Evolutionary conservation across 2,888 invertebrate species (phyloP).

Genomic region (Lamellibrachia satsuma): DNA sequence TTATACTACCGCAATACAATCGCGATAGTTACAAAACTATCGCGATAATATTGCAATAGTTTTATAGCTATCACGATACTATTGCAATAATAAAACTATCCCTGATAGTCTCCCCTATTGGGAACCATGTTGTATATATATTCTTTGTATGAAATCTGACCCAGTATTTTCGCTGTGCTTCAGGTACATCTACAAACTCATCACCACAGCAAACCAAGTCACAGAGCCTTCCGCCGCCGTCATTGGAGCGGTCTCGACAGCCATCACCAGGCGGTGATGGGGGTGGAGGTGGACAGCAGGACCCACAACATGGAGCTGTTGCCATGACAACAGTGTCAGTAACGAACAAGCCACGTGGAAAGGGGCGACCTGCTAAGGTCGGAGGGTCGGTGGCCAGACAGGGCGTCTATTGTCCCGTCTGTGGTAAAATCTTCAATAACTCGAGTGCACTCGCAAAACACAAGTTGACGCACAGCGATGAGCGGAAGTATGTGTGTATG

Average conservation of each 20-base stretch:
- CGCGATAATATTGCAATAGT: no score
- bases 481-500: constrained; percentile 92
- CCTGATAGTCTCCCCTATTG: no score
- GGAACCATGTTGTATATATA: not conserved
- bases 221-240: not conserved
- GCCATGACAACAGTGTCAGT: not conserved
- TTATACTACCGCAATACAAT: no score
- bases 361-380: constrained; percentile 82
- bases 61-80: no score
- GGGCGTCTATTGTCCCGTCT: constrained; percentile 75
- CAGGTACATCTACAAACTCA: not conserved
- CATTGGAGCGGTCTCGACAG: not conserved
- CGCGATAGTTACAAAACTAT: no score
- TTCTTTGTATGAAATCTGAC: not conserved
- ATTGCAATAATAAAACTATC: no score
- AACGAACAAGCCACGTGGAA: constrained; percentile 67
- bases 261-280: not conserved
- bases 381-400: constrained; percentile 33
- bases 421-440: constrained; percentile 96
- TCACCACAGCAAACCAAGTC: not conserved
- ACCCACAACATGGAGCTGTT: not conserved
- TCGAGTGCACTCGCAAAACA: constrained; percentile 85
- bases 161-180: not conserved
- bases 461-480: constrained; percentile 98
- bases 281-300: not conserved